These are phyloP conservation scores for Eristalinus aeneus DNA, from an alignment of 2,888 invertebrate genomes.

Conservation along the genomic window DNA sequence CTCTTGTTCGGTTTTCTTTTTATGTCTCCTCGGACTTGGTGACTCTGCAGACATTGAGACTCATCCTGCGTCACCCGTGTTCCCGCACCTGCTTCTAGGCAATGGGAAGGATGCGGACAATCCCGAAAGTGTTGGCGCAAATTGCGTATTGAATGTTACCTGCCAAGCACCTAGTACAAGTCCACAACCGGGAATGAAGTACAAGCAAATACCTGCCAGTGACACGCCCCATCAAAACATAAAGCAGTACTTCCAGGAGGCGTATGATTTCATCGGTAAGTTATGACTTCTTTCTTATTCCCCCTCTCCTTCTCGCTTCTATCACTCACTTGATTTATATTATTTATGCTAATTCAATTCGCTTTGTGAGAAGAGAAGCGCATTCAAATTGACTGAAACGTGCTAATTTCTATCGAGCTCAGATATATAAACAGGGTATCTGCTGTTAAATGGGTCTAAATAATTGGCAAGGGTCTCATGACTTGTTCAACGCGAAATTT, in stretches of 20 bases:
- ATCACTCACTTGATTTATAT: conserved; percentile 25
- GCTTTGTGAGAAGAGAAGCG: conserved; percentile 19
- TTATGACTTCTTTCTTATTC: conserved; percentile 54
- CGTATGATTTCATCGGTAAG: conserved; percentile 93
- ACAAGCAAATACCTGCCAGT: conserved; percentile 90
- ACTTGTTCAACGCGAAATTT: conserved; percentile 15
- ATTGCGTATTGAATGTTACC: conserved; percentile 91
- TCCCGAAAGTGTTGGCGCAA: conserved; percentile 86
- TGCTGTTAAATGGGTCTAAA: conserved; percentile 9
- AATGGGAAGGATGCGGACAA: conserved; percentile 91
- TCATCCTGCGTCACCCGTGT: conserved; percentile 88
- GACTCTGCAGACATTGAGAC: conserved; percentile 84
- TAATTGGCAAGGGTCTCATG: conserved; percentile 16
- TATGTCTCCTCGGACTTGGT: conserved; percentile 31
- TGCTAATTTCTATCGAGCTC: conserved; percentile 42
- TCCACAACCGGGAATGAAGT: conserved; percentile 85
- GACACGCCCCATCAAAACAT: conserved; percentile 93
- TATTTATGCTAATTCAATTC: conserved; percentile 61
- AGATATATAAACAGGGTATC: conserved; percentile 28
- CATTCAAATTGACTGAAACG: conserved; percentile 47
- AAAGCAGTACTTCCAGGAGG: conserved; percentile 93
- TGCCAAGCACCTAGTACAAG: conserved; percentile 85
- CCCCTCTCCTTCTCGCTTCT: background rate
- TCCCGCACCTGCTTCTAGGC: conserved; percentile 91
- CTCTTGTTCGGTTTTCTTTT: conserved; percentile 11